Conservation (phyloP, 2,113 vertebrate species). For the Amblyornis subalaris region DNA sequence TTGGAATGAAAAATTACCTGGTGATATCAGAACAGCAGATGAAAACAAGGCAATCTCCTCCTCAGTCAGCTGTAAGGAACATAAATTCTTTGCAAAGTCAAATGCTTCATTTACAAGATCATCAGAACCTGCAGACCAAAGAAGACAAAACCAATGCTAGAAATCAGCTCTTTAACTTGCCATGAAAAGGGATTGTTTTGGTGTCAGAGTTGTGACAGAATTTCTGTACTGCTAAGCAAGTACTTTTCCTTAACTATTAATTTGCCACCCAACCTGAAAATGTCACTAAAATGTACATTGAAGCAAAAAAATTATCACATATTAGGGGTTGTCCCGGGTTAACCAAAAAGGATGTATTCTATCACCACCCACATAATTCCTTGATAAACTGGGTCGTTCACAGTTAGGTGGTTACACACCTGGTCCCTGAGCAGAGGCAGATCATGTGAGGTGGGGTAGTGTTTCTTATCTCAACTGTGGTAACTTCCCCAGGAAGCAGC, state of each 20-base stretch:
- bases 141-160: conserved; percentile 14
- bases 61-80: conserved; percentile 94
- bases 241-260: neutral
- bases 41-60: conserved; percentile 98
- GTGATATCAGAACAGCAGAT: conserved; percentile 96
- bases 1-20: conserved; percentile 77
- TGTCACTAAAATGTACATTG: neutral
- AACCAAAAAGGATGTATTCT: too few species aligned
- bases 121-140: conserved; percentile 84
- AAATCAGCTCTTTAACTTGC: neutral
- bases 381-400: too few species aligned
- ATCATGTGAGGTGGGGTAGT: too few species aligned
- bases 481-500: too few species aligned
- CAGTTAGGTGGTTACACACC: too few species aligned
- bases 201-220: neutral
- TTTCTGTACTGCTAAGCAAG: neutral
- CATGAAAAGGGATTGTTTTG: neutral
- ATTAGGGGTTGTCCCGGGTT: neutral
- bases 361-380: too few species aligned
- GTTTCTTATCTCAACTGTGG: too few species aligned
- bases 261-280: neutral
- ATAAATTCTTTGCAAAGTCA: conserved; percentile 97
- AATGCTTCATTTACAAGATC: conserved; percentile 96
- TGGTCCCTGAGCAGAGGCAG: too few species aligned
- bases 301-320: neutral